Conservation (phyloP, 2,888 invertebrate species). For the Drosophila pseudotalamancana region DNA sequence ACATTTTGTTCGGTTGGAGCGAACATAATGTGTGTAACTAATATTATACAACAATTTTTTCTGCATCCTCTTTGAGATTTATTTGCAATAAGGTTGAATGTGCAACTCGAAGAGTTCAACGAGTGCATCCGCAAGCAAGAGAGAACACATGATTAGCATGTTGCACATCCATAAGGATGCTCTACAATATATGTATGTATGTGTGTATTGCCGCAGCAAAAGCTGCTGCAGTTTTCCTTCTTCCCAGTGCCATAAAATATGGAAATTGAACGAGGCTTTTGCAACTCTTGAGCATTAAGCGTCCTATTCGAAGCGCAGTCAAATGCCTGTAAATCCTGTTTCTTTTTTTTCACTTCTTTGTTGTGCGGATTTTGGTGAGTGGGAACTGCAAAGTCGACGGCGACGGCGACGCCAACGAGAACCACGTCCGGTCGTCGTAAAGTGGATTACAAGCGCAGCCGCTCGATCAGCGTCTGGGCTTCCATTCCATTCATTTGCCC, state of each 20-base stretch:
- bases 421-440: constrained; percentile 73
- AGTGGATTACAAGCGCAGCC: constrained; percentile 75
- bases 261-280: constrained; percentile 37
- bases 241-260: constrained; percentile 17
- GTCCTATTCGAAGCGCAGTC: constrained; percentile 39
- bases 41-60: too few relatives aligned
- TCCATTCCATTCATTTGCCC: constrained; percentile 74
- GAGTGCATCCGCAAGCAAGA: neutral
- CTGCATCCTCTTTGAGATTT: neutral
- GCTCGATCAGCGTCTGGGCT: constrained; percentile 48
- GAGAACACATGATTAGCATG: constrained; percentile 27
- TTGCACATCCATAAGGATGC: constrained; percentile 16
- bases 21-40: too few relatives aligned
- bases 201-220: constrained; percentile 1
- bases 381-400: constrained; percentile 44
- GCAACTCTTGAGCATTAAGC: constrained; percentile 26
- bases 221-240: neutral
- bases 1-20: too few relatives aligned
- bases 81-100: constrained; percentile 1
- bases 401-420: constrained; percentile 68
- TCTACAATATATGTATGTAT: too few relatives aligned
- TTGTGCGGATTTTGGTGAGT: constrained; percentile 38
- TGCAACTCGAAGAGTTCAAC: neutral
- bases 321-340: constrained; percentile 47
- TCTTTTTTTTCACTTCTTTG: constrained; percentile 4